Base-by-base conservation (phyloP, 2,797 vertebrate species). In the Hippoglossus hippoglossus region DNA sequence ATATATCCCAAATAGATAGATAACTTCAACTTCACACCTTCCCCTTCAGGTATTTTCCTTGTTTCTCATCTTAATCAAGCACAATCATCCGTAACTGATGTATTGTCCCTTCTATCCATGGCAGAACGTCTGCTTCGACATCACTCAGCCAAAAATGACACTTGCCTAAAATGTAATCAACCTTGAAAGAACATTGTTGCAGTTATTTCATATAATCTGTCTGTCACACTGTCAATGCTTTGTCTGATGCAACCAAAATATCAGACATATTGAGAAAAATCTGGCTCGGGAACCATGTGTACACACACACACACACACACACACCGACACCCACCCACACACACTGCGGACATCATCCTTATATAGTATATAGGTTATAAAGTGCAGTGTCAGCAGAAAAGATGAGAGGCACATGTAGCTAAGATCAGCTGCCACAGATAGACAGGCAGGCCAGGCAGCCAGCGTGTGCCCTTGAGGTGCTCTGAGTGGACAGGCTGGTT, bases 351-450 rank as follows among this genome's bases (percentile, higher is more conserved):
- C 53, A 64, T 77, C 65, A 63, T 69, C 63, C 67, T 67, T 70
- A 65, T 67, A 76, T 75, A 4, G 56, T 58, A 41, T 58, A 72
- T 41, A 70, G 55, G 67, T 26, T 46, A 47, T 67, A 79, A 84
- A 83, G 50, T 91, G 88, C 83, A 66, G 67, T 64, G 82, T 91
- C 88, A 89, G 90, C 89, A 81, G 65, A 78, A 51, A 71, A 65
- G 68, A 83, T 73, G 73, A 79, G 75, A 84, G 59, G 77, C 76
- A 77, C 62, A 82, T 71, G 70, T 66, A 77, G 77, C 73, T 82
- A 73, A 82, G 57, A 87, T 89, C 85, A 88, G 80, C 86, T 87
- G 81, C 80, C 83, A 86, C 75, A 79, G 58, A 83, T 46, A 85
- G 86, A 86, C 87, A 82, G 82, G 28, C 83, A 75, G 74, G 39